Base-by-base conservation (phyloP, 2,888 invertebrate species). In the Melangyna quadrimaculata region DNA sequence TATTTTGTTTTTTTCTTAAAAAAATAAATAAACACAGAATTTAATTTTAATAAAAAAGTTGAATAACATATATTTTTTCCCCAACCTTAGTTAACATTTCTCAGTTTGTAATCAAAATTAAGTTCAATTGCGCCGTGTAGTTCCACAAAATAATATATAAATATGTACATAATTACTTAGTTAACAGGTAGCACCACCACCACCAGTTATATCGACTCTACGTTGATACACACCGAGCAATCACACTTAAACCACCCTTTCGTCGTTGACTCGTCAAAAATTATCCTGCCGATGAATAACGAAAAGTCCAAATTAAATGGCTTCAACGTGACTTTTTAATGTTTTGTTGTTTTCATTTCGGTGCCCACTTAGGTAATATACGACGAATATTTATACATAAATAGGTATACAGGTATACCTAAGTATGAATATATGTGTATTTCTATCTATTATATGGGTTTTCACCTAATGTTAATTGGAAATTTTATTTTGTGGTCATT, bases 261-360 rank as follows among this genome's bases (percentile, higher is more conserved):
- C 22, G 32, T 61, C 19, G 51, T 29, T 71, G 43, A 51, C 43
- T 63, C 43, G 81, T 80, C 75, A 69, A 80, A 67, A 72, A 75
- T 75, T 84, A 80, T 80, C 75, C 84, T 75, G 75, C 80, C 79
- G 55, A 80, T 84, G 71, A 72, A 79, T 79, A 80, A 80, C 79
- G 71, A 84, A 84, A 80, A 75, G 84, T 84, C 75, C 71, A 80
- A 84, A 84, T 80, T 80, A 84, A 84, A 84, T 80, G 75, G 70
- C 71, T 80, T 75, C 75, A 80, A 84, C 84, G 84, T 84, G 84
- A 84, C 84, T 75, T 84, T 80, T 84, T 75, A 80, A 75, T 84
- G 80, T 84, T 84, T 82, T 67, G 77, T 67, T 72, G 51, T 72
- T 72, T 29, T 53, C 53, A 67, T 75, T 80, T 71, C 17, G 70